phyloP scores from a whole-genome alignment of 2,888 invertebrate genomes.

The Meteorus colon region DNA sequence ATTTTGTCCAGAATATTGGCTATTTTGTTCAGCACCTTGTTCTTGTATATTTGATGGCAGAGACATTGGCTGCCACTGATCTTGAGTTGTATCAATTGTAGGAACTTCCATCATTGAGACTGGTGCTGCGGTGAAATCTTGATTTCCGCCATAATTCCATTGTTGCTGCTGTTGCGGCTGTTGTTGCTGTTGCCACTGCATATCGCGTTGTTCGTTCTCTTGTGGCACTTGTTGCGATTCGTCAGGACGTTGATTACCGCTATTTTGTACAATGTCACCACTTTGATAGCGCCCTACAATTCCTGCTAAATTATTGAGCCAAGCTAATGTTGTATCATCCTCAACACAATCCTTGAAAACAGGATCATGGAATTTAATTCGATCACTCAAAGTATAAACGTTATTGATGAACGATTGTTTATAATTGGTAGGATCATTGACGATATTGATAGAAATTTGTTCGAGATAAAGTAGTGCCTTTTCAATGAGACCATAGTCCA shows the following conservation, averaged over 20 bases:
- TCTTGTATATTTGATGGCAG: slow-evolving; percentile 61
- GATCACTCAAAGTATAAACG: slow-evolving; percentile 75
- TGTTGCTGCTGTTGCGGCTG: slow-evolving; percentile 55
- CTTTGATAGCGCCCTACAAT: slow-evolving; percentile 71
- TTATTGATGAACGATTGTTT: slow-evolving; percentile 75
- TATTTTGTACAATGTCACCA: slow-evolving; percentile 67
- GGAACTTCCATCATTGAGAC: slow-evolving; percentile 63
- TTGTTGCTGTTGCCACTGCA: slow-evolving; percentile 55
- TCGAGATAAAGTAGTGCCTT: slow-evolving; percentile 91
- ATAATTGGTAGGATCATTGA: slow-evolving; percentile 76
- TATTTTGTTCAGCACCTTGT: slow-evolving; percentile 51
- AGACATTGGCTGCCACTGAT: slow-evolving; percentile 66
- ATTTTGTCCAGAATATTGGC: slow-evolving; percentile 56
- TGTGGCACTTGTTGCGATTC: slow-evolving; percentile 46
- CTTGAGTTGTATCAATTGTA: slow-evolving; percentile 54
- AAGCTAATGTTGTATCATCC: slow-evolving; percentile 75
- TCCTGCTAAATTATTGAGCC: slow-evolving; percentile 76
- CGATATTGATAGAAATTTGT: slow-evolving; percentile 82
- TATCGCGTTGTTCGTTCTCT: slow-evolving; percentile 59
- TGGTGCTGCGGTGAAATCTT: slow-evolving; percentile 59
- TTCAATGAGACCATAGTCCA: slow-evolving; percentile 85
- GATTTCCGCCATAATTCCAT: slow-evolving; percentile 49
- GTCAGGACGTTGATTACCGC: slow-evolving; percentile 43
- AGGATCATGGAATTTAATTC: slow-evolving; percentile 83
- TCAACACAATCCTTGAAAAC: slow-evolving; percentile 74